A percentile compares a stretch with the other conserved stretches of the same genome.
phyloP scores from a whole-genome alignment of 1,140 invertebrate genomes.

The Cherax destructor region DNA sequence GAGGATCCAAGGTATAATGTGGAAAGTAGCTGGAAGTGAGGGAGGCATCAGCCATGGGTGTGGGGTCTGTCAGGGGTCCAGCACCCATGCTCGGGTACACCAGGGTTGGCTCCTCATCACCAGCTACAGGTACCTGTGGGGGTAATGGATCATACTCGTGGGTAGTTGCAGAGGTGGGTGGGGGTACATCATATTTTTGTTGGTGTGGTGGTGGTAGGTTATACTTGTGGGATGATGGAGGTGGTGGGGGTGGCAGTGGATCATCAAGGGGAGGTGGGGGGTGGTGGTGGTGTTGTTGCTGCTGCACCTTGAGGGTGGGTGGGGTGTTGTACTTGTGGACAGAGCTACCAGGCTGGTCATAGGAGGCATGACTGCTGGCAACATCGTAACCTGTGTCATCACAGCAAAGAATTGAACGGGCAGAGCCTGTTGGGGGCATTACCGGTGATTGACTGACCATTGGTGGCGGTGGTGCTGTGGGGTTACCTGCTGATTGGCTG shows the following conservation, averaged over 20 bases:
- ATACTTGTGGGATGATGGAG: not conserved
- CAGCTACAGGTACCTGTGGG: slow-evolving; percentile 45
- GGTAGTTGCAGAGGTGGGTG: not conserved
- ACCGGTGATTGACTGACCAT: slow-evolving; percentile 22
- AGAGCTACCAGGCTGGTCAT: slow-evolving; percentile 15
- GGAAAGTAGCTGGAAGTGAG: slow-evolving; percentile 35
- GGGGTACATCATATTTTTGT: not conserved
- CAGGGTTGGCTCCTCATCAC: slow-evolving; percentile 28
- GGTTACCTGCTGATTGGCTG: slow-evolving; percentile 28
- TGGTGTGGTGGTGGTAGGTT: not conserved
- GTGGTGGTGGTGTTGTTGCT: slow-evolving; percentile 2
- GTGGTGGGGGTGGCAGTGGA: not conserved
- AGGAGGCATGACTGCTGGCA: not conserved
- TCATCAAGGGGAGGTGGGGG: not conserved
- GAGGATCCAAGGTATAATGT: slow-evolving; percentile 38
- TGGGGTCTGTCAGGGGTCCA: slow-evolving; percentile 7
- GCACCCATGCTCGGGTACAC: slow-evolving; percentile 43
- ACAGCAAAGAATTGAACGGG: slow-evolving; percentile 19
- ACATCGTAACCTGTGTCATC: slow-evolving; percentile 31
- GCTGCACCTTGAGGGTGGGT: slow-evolving; percentile 27
- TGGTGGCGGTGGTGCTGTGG: slow-evolving; percentile 18
- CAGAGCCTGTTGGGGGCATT: slow-evolving; percentile 1
- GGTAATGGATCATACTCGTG: slow-evolving; percentile 58
- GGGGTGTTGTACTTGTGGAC: slow-evolving; percentile 34
- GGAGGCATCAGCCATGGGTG: slow-evolving; percentile 18